Base-by-base conservation (phyloP, 2,888 invertebrate genomes). In the Eledona agricola region DNA sequence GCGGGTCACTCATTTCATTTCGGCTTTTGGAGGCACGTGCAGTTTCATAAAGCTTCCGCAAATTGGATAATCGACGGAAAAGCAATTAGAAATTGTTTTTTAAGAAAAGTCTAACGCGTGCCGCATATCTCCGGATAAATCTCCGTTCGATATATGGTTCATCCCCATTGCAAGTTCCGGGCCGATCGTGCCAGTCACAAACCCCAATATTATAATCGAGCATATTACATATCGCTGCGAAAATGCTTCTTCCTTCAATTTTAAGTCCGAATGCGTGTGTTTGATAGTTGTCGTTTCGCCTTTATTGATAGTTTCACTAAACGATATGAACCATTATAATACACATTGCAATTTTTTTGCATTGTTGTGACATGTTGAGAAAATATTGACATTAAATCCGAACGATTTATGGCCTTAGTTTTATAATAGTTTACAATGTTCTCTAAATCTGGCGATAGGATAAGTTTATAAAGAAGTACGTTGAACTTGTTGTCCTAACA, bases 91-190 rank as follows among this genome's bases (percentile, higher is more conserved):
- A n/a, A n/a, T n/a, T n/a, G n/a, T n/a, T n/a, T n/a, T n/a, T n/a
- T n/a, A 23, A 23, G 23, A 3, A 23, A 17, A 7, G 3, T 9
- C n/a, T 29, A 13, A 29, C 13, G 6, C 53, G 40, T 53, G 42
- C 10, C 13, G 9, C 29, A 20, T 69, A 69, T 69, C 69, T 62
- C 25, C 57, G 60, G 64, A 69, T 67, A 66, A 69, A 69, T 69
- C 69, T 69, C 47, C 59, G 68, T 66, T 69, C 67, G 59, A 67
- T 67, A 69, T 67, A 53, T 67, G 64, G 63, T 66, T 66, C 68
- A 69, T 69, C 64, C 65, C 65, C 62, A 52, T 60, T 63, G 43
- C 57, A 46, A 51, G 52, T 60, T 56, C 50, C 54, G 57, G 53
- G 59, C 50, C 43, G 50, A 57, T 60, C 62, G 70, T 70, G 57